A percentile compares a stretch with the other conserved stretches of the same genome.
Conservation (phyloP, 2,888 invertebrate species). For the Heliconius aoede region DNA sequence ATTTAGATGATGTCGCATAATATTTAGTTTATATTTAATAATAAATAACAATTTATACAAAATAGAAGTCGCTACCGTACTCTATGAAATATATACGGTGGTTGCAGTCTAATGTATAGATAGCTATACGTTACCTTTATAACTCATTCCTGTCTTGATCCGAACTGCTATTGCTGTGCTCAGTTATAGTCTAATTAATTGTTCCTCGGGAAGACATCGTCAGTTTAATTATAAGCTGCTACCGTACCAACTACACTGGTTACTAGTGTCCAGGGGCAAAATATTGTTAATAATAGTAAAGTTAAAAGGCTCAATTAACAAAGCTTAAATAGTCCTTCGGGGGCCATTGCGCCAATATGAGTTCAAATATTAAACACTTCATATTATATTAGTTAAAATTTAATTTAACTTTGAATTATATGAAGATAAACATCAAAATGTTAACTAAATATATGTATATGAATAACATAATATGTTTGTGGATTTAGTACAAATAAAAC, state of each 20-base stretch:
- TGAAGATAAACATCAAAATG: not conserved
- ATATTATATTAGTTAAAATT: not conserved
- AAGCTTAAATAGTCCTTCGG: constrained; percentile 13
- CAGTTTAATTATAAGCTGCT: constrained; percentile 70
- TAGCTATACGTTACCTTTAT: constrained; percentile 54
- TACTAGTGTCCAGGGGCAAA: constrained; percentile 30
- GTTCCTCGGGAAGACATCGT: constrained; percentile 63
- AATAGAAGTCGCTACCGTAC: not conserved
- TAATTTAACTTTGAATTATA: not conserved
- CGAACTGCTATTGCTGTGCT: constrained; percentile 60
- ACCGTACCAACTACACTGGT: constrained; percentile 40
- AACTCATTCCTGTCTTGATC: constrained; percentile 62
- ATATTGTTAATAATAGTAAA: constrained; percentile 37
- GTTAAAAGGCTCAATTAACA: constrained; percentile 32
- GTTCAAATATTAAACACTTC: not conserved
- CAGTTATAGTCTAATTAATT: constrained; percentile 72
- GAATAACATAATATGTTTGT: not conserved
- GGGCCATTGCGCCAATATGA: not conserved
- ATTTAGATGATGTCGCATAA: too few species aligned
- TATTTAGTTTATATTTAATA: not conserved
- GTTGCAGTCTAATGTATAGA: constrained; percentile 61
- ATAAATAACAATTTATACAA: not conserved
- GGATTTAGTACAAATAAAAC: not conserved
- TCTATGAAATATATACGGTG: constrained; percentile 13
- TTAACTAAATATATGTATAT: not conserved